phyloP scores from a whole-genome alignment of 2,888 invertebrate species.

The Macrophya alboannulata region DNA sequence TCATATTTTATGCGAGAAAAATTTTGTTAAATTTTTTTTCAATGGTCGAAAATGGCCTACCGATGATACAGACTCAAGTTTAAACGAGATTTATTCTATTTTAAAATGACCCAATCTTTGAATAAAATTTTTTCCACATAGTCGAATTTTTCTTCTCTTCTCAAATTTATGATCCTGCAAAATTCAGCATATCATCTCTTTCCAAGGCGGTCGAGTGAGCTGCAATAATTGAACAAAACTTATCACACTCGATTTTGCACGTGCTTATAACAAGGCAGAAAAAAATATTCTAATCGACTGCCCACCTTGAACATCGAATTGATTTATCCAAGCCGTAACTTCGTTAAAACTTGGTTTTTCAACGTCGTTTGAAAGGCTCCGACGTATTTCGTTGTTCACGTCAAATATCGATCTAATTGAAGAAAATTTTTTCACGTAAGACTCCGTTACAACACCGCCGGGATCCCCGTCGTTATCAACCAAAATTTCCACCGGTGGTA shows the following conservation, averaged over 20 bases:
- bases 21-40: not conserved
- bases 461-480: conserved; percentile 57
- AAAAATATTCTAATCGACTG: not conserved
- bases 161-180: not conserved
- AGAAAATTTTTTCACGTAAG: conserved; percentile 60
- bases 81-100: not conserved
- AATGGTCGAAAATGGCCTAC: not conserved
- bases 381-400: not conserved
- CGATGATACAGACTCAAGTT: not conserved
- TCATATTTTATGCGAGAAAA: conserved; percentile 3
- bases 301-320: conserved; percentile 35
- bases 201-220: conserved; percentile 20
- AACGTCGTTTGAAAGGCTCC: not conserved
- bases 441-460: conserved; percentile 61
- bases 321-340: conserved; percentile 27
- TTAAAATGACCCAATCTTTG: not conserved
- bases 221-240: conserved; percentile 1
- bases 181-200: not conserved
- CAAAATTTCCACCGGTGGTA: conserved; percentile 44
- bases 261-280: not conserved
- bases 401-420: conserved; percentile 63
- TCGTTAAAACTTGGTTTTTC: conserved; percentile 25
- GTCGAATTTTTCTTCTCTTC: not conserved
- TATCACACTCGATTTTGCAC: not conserved
- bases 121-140: not conserved